Evolutionary conservation across 2,797 vertebrate genomes (phyloP), one percentile per base, ranked within the genome.

Genomic region (Fringilla coelebs): DNA sequence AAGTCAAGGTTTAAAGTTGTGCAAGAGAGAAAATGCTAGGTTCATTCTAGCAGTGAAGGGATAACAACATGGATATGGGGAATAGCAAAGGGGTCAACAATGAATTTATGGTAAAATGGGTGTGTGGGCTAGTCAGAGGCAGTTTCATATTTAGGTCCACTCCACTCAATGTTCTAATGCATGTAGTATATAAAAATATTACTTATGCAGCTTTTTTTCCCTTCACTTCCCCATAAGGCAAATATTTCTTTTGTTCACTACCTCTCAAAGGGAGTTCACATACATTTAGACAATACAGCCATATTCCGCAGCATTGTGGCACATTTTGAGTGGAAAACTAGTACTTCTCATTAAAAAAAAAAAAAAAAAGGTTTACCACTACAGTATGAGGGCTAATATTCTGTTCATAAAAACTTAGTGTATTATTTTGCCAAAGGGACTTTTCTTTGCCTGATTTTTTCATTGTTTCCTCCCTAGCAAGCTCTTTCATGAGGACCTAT

Each of bases 1-100:
- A 95, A 94, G 70, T 31, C 76, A 68, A 90, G 40, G 52, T 85
- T 95, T 96, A 89, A 90, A 93, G 68, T 76, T 88, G 62, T 85
- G 45, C 73, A 87, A 66, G 57, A 83, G 72, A 85, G 65, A 93
- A 95, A 94, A 73, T 0, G 13, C 46, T 41, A 41, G 13, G n/a
- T 49, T 83, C 46, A 43, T 61, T 93, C 65, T 26, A 86, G 66
- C 58, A 67, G 76, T 25, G 29, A 62, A 62, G 46, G 36, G 62
- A 92, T 81, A 92, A 87, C 83, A 91, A 67, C 19, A 83, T 12
- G 45, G 26, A 74, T 66, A 45, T 5, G 58, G 58, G 45, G 43
- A 90, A 34, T 8, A 67, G 65, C 78, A 86, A 75, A 88, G 54
- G 46, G 34, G 20, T 71, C 60, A 89, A 88, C 68, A 91, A 85